phyloP scores from a whole-genome alignment of 2,113 vertebrate species.

The Galbula dea region DNA sequence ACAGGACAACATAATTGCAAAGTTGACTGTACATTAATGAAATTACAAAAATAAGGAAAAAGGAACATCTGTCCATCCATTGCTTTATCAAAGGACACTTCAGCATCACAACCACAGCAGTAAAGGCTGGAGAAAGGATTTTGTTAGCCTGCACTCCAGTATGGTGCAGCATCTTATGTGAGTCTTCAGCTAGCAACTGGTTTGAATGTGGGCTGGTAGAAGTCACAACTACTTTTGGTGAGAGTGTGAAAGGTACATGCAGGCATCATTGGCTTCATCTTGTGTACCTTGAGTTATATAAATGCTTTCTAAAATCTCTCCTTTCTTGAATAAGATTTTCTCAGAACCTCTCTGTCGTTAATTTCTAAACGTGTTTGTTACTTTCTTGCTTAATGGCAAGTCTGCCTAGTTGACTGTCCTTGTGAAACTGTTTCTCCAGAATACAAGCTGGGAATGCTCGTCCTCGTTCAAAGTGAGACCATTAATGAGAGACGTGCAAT shows the following conservation, averaged over 20 bases:
- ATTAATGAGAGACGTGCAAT: background rate
- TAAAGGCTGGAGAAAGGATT: background rate
- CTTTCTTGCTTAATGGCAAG: background rate
- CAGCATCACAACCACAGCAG: background rate
- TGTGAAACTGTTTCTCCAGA: too few relatives aligned
- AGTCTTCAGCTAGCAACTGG: background rate
- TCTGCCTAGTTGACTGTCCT: background rate
- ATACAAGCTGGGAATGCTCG: background rate
- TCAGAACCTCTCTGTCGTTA: background rate
- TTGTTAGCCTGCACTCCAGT: background rate
- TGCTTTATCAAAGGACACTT: background rate
- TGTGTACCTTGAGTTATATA: background rate
- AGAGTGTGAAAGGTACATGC: background rate
- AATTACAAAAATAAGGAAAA: background rate
- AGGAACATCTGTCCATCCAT: fast-evolving
- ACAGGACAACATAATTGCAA: background rate
- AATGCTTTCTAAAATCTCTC: background rate
- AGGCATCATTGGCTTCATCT: background rate
- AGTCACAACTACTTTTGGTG: background rate
- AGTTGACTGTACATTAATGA: background rate
- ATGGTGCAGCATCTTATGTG: background rate
- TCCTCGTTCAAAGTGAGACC: background rate
- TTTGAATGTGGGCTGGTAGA: background rate
- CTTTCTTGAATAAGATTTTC: background rate
- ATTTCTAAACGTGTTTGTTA: background rate